Conservation (phyloP, 35 echinoderm and acorn worm species). For the Ophioderma brevispina region DNA sequence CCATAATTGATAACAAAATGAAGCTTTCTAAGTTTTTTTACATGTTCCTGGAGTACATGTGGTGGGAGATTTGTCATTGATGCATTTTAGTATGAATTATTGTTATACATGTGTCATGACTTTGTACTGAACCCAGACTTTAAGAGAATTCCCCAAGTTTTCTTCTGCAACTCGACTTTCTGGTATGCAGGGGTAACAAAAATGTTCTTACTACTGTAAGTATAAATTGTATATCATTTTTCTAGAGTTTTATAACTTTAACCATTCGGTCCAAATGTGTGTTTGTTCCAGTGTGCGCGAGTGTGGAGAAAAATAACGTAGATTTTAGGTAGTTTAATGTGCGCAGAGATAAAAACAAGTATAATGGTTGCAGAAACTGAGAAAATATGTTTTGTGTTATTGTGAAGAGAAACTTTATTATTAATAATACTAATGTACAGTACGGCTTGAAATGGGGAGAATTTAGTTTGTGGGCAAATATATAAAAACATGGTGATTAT, state of each 20-base stretch:
- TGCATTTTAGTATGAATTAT: not conserved
- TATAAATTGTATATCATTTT: slow-evolving; percentile 15
- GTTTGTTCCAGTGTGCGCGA: not conserved
- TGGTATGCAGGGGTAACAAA: not conserved
- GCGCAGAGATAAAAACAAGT: not conserved
- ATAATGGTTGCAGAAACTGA: not conserved
- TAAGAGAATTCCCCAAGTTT: not conserved
- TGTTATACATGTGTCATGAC: slow-evolving; percentile 2
- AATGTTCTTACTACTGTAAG: slow-evolving; percentile 8
- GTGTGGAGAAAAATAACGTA: not conserved
- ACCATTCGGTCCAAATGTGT: slow-evolving; percentile 2
- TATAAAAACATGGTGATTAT: not conserved
- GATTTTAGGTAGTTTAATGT: not conserved
- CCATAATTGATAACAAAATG: not conserved
- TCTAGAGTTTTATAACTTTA: slow-evolving; percentile 11
- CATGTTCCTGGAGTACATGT: not conserved
- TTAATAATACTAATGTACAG: not conserved
- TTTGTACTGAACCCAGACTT: not conserved
- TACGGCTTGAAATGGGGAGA: not conserved
- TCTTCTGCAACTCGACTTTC: not conserved
- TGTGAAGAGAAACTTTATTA: not conserved
- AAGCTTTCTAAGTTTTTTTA: not conserved
- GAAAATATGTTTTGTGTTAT: not conserved
- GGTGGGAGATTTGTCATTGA: not conserved
- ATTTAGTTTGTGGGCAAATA: not conserved